Conservation (phyloP, 1,140 invertebrate genomes). For the Drosophila carrolli region DNA sequence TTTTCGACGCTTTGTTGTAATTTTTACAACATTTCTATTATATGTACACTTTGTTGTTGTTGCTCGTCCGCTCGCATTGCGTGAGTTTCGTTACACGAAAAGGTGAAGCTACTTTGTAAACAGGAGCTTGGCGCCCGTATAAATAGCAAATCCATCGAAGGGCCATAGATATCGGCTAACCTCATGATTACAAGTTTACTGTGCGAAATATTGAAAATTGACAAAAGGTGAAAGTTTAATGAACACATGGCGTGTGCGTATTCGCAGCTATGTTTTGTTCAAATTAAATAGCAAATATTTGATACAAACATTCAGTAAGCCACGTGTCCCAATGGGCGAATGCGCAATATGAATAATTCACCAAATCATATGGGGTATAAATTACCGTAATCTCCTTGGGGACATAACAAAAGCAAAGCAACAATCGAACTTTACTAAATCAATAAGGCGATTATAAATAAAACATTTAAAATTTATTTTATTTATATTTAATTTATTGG, state of each 20-base stretch:
- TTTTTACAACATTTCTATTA: constrained; percentile 61
- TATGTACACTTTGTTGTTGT: background rate
- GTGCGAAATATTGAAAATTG: constrained; percentile 31
- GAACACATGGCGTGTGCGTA: constrained; percentile 69
- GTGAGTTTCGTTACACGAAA: constrained; percentile 23
- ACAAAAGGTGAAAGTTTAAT: constrained; percentile 78
- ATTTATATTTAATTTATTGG: too few relatives aligned
- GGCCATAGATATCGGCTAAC: constrained; percentile 24
- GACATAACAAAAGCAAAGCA: background rate
- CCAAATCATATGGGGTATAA: constrained; percentile 1
- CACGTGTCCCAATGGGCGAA: constrained; percentile 16
- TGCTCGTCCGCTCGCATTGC: constrained; percentile 36
- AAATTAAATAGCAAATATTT: constrained; percentile 38
- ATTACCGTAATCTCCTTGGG: constrained; percentile 20
- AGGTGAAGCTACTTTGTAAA: constrained; percentile 17
- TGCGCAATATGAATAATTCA: constrained; percentile 38
- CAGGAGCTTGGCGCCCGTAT: constrained; percentile 23
- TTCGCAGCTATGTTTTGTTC: constrained; percentile 12
- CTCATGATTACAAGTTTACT: constrained; percentile 24
- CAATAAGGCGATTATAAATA: too few relatives aligned
- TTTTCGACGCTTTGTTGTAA: constrained; percentile 55
- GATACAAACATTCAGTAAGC: constrained; percentile 17
- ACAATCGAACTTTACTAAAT: background rate
- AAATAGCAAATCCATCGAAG: constrained; percentile 53
- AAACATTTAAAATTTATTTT: background rate